A percentile compares a stretch with the other conserved stretches of the same genome.
Evolutionary conservation across 2,888 invertebrate genomes (phyloP).

Genomic region (Eremobia ochroleuca): DNA sequence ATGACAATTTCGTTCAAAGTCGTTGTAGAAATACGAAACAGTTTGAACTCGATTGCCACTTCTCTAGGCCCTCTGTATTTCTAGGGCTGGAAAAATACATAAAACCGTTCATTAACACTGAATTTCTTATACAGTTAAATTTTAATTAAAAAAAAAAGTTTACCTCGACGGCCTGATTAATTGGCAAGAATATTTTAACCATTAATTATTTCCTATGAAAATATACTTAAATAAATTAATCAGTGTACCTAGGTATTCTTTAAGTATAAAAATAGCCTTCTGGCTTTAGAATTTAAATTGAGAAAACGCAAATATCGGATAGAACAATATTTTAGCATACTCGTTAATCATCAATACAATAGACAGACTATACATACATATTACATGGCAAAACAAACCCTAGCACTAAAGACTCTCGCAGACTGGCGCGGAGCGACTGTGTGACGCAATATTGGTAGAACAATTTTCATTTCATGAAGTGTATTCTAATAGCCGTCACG

Average conservation of each 20-base stretch:
- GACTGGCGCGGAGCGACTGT: neutral
- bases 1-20: neutral
- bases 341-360: neutral
- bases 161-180: constrained; percentile 20
- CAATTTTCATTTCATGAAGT: no score
- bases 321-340: neutral
- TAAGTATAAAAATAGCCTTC: constrained; percentile 24
- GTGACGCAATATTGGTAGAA: no score
- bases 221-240: constrained; percentile 37
- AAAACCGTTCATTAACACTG: neutral
- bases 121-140: constrained; percentile 10
- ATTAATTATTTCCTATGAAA: constrained; percentile 47
- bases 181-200: constrained; percentile 51
- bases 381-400: neutral
- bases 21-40: neutral
- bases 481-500: no score
- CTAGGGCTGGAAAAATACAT: neutral
- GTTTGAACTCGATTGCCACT: neutral
- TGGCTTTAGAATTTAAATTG: neutral
- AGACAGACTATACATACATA: no score
- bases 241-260: constrained; percentile 16
- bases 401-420: neutral
- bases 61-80: neutral
- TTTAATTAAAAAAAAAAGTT: constrained; percentile 19
- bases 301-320: neutral